Base-by-base conservation (phyloP, 2,113 vertebrate genomes). In the Spizaetus ornatus region DNA sequence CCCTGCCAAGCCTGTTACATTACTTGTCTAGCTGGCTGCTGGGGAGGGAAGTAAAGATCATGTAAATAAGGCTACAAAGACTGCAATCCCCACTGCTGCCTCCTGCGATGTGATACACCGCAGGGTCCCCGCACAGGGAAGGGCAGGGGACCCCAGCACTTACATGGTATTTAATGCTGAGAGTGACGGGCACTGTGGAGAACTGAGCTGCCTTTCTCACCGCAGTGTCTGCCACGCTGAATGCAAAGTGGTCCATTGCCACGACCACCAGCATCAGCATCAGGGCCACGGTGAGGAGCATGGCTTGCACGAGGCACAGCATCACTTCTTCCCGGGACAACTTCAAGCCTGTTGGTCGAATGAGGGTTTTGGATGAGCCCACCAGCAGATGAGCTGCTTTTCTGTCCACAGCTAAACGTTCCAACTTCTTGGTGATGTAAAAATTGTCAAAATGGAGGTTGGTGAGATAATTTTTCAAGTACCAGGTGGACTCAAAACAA, bases 401-500 rank as follows among this genome's bases (percentile, higher is more conserved):
- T 29, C 94, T 94, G 14, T 93, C 90, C 8, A 10, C 7, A 23
- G 95, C 96, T 80, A 97, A 97, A 42, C 1, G 56, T 47, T 85
- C 65, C 71, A 99, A 96, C 69, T 97, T 95, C 79, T 90, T 87
- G n/a, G 98, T 98, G 16, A 98, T 91, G 19, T 98, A 98, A 47
- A 95, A 52, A 21, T 99, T 99, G 96, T 99, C 99, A 79, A 99
- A 99, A 32, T 12, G 81, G 38, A 99, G 93, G 48, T 98, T 95
- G 0, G 98, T 99, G 94, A 99, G 97, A 40, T 99, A 99, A 11
- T 95, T 98, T 82, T 98, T 98, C 63, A 99, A 93, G 90, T 99
- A 99, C 78, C 97, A 97, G 15, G 89, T 93, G 0, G 99, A 98
- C 73, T 99, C 98, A 20, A 96, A 85, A 12, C 99, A 97, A 16